Base-by-base conservation (phyloP, 2,797 vertebrate genomes). In the Scomberomorus guttatus region DNA sequence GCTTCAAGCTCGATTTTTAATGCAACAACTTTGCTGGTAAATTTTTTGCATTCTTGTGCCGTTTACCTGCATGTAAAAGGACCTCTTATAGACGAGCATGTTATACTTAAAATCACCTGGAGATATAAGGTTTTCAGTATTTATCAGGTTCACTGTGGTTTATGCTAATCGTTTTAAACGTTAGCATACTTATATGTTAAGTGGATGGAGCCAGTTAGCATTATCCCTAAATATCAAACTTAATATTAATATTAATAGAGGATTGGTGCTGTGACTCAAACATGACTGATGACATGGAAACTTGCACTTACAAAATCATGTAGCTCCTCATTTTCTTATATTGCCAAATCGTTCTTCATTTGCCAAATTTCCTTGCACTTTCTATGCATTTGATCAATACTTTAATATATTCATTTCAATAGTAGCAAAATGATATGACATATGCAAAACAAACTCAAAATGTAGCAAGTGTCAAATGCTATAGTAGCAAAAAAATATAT, bases 301-400 rank as follows among this genome's bases (percentile, higher is more conserved):
- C 37, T 32, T 79, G 73, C 69, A 75, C 68, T 79, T 34, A 11
- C 42, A 66, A 22, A 74, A 75, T 50, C 1, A 14, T 18, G 83
- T 82, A 83, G 80, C 82, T 80, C 52, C 14, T 82, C 63, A 20
- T 82, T 13, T 11, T n/a, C 44, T 76, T 51, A 25, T 15, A 11
- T 75, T 77, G 88, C 84, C 85, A 90, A 89, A 85, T 62, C 6
- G 2, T 72, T 70, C 42, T 42, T 67, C 37, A 42, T 68, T 73
- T 85, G 83, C 79, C 79, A 84, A 87, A 74, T 63, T 5, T 39
- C 7, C 37, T 63, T 42, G 17, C 59, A 57, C 13, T 75, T 77
- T 15, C 62, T 79, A 84, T 83, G 82, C 83, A 90, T 82, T 52
- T 18, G 0, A 68, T 57, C 11, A 46, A 27, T 8, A 29, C 24